These are phyloP conservation scores for Bufo bufo DNA, from an alignment of 2,113 vertebrate genomes.

Conservation along the genomic window DNA sequence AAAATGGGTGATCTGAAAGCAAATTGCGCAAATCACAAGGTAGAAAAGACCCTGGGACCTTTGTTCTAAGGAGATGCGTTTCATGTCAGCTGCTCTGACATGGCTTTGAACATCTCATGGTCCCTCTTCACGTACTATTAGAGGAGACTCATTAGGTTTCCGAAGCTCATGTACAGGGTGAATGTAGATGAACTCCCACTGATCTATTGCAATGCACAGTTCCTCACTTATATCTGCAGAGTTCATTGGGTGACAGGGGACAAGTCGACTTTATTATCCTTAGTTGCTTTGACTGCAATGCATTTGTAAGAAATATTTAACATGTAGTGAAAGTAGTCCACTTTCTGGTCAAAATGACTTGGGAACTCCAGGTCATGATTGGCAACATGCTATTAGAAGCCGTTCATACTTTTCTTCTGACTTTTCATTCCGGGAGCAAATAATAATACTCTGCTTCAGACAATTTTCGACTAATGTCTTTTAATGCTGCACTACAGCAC, in stretches of 20 bases:
- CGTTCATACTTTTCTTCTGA: slow-evolving; percentile 2
- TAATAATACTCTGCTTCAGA: slow-evolving; percentile 27
- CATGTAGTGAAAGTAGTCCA: slow-evolving; percentile 13
- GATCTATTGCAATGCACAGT: neutral
- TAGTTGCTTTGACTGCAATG: neutral
- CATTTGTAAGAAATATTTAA: slow-evolving; percentile 39
- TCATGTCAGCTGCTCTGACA: neutral
- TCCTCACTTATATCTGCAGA: neutral
- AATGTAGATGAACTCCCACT: neutral
- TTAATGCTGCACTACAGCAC: slow-evolving; percentile 12
- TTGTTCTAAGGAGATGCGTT: neutral
- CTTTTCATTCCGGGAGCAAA: slow-evolving; percentile 31
- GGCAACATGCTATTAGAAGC: slow-evolving; percentile 18
- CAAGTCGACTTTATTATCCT: slow-evolving; percentile 10
- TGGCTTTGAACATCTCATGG: slow-evolving; percentile 9
- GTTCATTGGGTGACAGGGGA: neutral
- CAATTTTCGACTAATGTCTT: slow-evolving; percentile 28
- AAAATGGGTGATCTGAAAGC: slow-evolving; percentile 26
- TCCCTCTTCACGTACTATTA: slow-evolving; percentile 3
- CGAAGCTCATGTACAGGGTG: neutral
- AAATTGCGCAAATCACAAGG: slow-evolving; percentile 36
- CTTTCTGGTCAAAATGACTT: slow-evolving; percentile 31
- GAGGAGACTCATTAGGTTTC: neutral
- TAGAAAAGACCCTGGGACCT: slow-evolving; percentile 5
- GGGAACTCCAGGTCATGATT: neutral